phyloP scores from a whole-genome alignment of 2,888 invertebrate genomes.

The Hypselothyrea guttata region DNA sequence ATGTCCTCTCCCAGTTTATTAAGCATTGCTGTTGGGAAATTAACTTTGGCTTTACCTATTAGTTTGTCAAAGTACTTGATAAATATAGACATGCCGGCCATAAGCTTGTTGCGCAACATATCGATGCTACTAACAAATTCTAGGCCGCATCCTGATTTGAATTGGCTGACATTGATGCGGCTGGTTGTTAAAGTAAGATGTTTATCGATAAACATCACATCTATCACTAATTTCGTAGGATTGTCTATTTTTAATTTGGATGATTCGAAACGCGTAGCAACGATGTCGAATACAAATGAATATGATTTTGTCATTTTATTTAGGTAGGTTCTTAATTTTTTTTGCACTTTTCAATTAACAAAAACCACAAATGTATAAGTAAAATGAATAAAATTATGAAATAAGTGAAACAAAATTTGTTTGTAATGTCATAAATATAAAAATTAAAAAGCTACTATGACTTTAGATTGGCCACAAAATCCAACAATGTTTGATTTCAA shows the following conservation, averaged over 20 bases:
- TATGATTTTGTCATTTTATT: not conserved
- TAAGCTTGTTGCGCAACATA: not conserved
- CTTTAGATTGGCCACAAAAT: too few relatives aligned
- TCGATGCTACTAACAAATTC: too few relatives aligned
- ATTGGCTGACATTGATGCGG: conserved; percentile 72
- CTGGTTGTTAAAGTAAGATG: conserved; percentile 59
- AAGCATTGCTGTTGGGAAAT: too few relatives aligned
- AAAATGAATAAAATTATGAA: too few relatives aligned
- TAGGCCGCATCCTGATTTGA: conserved; percentile 18
- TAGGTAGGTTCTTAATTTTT: not conserved
- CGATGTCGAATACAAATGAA: conserved; percentile 60
- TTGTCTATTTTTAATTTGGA: conserved; percentile 25
- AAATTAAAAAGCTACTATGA: too few relatives aligned
- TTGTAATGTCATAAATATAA: too few relatives aligned
- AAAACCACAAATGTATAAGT: too few relatives aligned
- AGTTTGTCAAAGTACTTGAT: not conserved
- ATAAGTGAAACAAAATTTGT: too few relatives aligned
- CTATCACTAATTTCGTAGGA: conserved; percentile 47
- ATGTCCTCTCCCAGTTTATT: too few relatives aligned
- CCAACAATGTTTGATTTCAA: too few relatives aligned
- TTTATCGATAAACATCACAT: conserved; percentile 50
- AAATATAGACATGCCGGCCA: not conserved
- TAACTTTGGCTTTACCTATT: too few relatives aligned
- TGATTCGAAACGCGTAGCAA: conserved; percentile 58
- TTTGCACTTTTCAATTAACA: conserved; percentile 1